Base-by-base conservation (phyloP, 2,797 vertebrate genomes). In the Rhinogobio ventralis region DNA sequence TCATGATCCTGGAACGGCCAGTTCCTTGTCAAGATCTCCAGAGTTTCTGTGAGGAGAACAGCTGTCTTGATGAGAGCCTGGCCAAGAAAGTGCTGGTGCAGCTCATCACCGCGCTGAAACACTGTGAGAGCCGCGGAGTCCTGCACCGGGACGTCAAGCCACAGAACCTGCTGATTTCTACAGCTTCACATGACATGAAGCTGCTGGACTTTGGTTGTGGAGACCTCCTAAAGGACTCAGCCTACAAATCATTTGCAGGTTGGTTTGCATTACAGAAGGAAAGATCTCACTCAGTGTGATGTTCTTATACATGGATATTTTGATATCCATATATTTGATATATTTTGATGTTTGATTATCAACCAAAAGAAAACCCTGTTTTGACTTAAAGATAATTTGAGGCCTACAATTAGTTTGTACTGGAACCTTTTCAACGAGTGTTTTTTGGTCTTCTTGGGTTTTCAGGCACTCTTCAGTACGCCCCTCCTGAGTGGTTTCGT, bases 401-500 rank as follows among this genome's bases (percentile, higher is more conserved):
- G 28, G 23, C 33, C 33, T 33, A 0, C 33, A 13, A 15, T 17
- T 49, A 51, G 20, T 25, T 71, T 14, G 28, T 17, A 68, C n/a
- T 5, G 10, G 67, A 36, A 28, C 23, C 7, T 36, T 46, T 80
- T 64, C 46, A 46, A 7, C 19, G 14, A 4, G n/a, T 45, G 13
- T 28, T 19, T 42, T 7, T 55, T 39, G 30, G 0, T 84, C n/a
- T 57, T 9, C 75, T 28, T 49, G 85, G 55, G 14, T 45, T 49
- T n/a, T 55, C 86, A 94, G 94, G 94, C 28, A 94, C 94, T 45
- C 76, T 83, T 67, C 86, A 91, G 3, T 94, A 93, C 51, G 90
- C 90, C 23, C 91, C 94, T 14, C 93, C 93, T 0, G 93, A 94
- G 84, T 94, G 92, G 91, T 93, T 94, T 78, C 87, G 67, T 15